A percentile compares a stretch with the other conserved stretches of the same genome.
Evolutionary conservation across 2,113 vertebrate species (phyloP).

Genomic region (Indicator indicator): DNA sequence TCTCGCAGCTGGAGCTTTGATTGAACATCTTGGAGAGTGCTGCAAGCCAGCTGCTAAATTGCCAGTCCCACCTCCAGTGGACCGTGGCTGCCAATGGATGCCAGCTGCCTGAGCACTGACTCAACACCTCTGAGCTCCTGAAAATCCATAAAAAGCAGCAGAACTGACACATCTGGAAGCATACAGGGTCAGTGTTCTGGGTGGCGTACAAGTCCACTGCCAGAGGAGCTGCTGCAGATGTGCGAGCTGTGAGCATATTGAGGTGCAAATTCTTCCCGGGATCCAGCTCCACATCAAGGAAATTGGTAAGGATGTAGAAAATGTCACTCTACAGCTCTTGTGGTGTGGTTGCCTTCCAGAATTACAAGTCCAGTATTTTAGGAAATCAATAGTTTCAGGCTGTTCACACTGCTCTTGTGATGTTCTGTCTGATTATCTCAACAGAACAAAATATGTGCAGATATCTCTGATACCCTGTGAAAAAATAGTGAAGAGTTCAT

Average conservation of each 20-base stretch:
- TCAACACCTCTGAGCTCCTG: neutral
- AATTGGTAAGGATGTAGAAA: fast-evolving
- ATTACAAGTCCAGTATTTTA: neutral
- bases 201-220: neutral
- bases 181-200: fast-evolving
- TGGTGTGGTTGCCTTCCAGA: neutral
- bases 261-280: fast-evolving
- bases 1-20: conserved; percentile 3
- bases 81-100: fast-evolving
- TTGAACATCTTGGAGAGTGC: neutral
- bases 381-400: fast-evolving
- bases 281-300: fast-evolving
- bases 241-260: fast-evolving
- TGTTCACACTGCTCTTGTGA: neutral
- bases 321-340: neutral
- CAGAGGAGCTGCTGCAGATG: neutral
- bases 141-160: neutral
- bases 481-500: neutral
- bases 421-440: neutral
- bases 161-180: neutral
- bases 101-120: neutral
- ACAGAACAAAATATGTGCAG: fast-evolving
- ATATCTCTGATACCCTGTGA: neutral
- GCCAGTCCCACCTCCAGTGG: neutral
- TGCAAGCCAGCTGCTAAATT: neutral